Base-by-base conservation (phyloP, 92 coral and sea anemone species). In the Parazoanthus atlanticus region DNA sequence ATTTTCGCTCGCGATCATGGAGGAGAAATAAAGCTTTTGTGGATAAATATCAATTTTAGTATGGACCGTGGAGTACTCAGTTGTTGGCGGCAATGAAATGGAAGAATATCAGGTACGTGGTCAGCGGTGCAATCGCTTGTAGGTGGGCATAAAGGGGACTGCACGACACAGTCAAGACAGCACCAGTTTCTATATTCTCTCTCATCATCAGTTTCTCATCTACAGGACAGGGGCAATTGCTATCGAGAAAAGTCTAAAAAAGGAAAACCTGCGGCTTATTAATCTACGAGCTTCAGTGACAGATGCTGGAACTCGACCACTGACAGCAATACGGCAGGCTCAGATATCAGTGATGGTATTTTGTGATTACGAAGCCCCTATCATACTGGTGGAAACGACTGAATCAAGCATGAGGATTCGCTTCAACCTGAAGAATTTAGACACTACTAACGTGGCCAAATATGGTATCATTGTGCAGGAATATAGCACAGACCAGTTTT, bases 251-350 rank as follows among this genome's bases (percentile, higher is more conserved):
- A 88, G 77, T 61, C 83, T 95, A 21, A 91, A 92, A 33, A 49
- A 78, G 13, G 70, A 95, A 81, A 91, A 95, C 52, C 93, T 95
- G 8, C 88, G 93, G 54, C 84, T 95, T 74, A 90, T 95, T 74
- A 91, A 87, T 79, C 34, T 95, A 82, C 80, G 89, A 23, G 93
- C 94, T 21, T 91, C 98, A 10, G 98, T 93, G 38, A 88, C 88
- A 3, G 98, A 95, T 88, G 86, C 85, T 40, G 98, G 98, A n/a
- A 85, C 78, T 25, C 96, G 96, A 2, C 91, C 91, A 74, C 92
- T 81, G 91, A 79, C 79, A 5, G 88, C 89, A 72, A 88, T 25
- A 76, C 89, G 90, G 49, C 90, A 90, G 72, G 93, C 96, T 15
- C 90, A 82, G 76, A 92, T 93, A 15, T 89, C 94, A 34, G 91